phyloP scores from a whole-genome alignment of 2,797 vertebrate genomes.

The Chelmon rostratus region DNA sequence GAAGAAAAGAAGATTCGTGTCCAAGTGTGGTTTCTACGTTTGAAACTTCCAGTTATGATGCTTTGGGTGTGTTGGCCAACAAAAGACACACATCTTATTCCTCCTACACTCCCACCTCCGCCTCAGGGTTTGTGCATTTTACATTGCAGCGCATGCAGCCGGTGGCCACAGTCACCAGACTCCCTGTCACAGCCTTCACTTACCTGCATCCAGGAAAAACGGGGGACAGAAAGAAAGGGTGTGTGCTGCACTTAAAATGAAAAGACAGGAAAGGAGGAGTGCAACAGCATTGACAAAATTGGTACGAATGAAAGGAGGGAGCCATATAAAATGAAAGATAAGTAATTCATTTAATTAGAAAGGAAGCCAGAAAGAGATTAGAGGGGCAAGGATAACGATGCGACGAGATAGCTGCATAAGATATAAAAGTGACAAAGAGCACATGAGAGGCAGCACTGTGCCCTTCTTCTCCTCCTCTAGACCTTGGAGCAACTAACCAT shows the following conservation, averaged over 20 bases:
- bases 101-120: slow-evolving; percentile 31
- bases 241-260: slow-evolving; percentile 47
- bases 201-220: slow-evolving; percentile 66
- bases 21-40: slow-evolving; percentile 24
- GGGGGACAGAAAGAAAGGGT: slow-evolving; percentile 16
- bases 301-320: slow-evolving; percentile 40
- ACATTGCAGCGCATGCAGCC: slow-evolving; percentile 23
- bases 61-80: slow-evolving; percentile 49
- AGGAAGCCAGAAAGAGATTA: slow-evolving; percentile 51
- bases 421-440: slow-evolving; percentile 56
- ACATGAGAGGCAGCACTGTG: slow-evolving; percentile 52
- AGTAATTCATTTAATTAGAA: slow-evolving; percentile 46
- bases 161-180: slow-evolving; percentile 37
- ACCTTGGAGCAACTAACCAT: slow-evolving; percentile 67
- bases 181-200: slow-evolving; percentile 63
- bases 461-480: slow-evolving; percentile 56
- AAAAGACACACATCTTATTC: slow-evolving; percentile 28
- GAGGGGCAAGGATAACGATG: slow-evolving; percentile 26
- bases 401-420: slow-evolving; percentile 26
- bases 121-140: slow-evolving; percentile 30
- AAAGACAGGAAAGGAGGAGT: slow-evolving; percentile 40
- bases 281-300: slow-evolving; percentile 20
- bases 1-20: not conserved
- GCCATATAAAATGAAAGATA: slow-evolving; percentile 51
- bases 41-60: slow-evolving; percentile 23